Evolutionary conservation across 2,113 vertebrate genomes (phyloP), one percentile per base, ranked within the genome.

Genomic region (Bostrychus sinensis): DNA sequence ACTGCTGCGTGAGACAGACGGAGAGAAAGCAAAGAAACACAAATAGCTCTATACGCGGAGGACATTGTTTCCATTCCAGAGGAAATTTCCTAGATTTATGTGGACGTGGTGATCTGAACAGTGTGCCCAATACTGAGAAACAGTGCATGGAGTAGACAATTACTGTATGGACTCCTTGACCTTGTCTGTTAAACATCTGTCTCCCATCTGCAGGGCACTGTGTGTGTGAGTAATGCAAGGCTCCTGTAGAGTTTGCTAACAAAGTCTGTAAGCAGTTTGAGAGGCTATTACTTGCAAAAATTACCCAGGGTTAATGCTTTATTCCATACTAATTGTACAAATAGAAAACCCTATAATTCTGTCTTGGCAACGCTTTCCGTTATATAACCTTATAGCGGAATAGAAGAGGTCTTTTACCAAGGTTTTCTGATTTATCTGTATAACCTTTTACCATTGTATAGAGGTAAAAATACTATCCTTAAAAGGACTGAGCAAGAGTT

Each of bases 31-130:
- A 46, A 66, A 60, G n/a, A 54, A 50, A 72, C 7, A 62, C 53
- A 74, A 76, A 78, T 20, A 56, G 17, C 37, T 67, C 23, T 53
- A 56, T 45, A 38, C 53, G 60, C 76, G 54, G 19, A 54, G 69
- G 75, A 83, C 80, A 69, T 88, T 75, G 68, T 87, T 87, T 78
- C 66, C 85, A 89, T 90, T 88, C 85, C 86, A 81, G 71, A 89
- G 89, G 89, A 90, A 87, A 90, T 90, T 84, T 90, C 81, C 81
- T 75, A 82, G 87, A 80, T 88, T 90, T 83, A 83, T 76, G 62
- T 81, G 81, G 70, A 88, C 80, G 79, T 64, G 79, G 77, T 56
- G 73, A 79, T 88, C 65, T 61, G 75, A 86, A 80, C 73, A 82
- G 78, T 58, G 71, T 67, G 1, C 63, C 54, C 78, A 83, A 81